These are phyloP conservation scores for Trachymyrmex septentrionalis DNA, from an alignment of 1,140 invertebrate genomes.

Conservation along the genomic window DNA sequence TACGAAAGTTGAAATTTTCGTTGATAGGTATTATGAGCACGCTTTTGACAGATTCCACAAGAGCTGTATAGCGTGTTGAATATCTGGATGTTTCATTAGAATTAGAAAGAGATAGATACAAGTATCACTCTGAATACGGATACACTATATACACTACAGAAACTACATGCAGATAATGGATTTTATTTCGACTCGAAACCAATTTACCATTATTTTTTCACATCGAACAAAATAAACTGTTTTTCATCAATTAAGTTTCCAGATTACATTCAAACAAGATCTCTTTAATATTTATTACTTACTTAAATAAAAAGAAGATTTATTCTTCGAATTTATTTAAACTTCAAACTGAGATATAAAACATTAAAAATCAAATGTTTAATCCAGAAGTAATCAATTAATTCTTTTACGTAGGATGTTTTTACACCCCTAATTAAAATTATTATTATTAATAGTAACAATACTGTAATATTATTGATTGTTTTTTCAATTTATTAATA, in stretches of 20 bases:
- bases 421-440: too few relatives aligned
- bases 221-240: background rate
- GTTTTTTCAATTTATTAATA: too few relatives aligned
- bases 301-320: background rate
- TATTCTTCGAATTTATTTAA: background rate
- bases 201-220: conserved; percentile 10
- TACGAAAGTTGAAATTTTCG: conserved; percentile 26
- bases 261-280: background rate
- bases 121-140: background rate
- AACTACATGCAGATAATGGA: background rate
- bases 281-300: conserved; percentile 1
- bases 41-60: conserved; percentile 17
- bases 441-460: too few relatives aligned
- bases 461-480: too few relatives aligned
- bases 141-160: background rate
- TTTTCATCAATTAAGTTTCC: background rate
- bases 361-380: background rate
- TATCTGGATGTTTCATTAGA: background rate
- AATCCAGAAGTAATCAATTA: too few relatives aligned
- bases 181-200: background rate
- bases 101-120: background rate
- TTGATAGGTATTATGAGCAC: conserved; percentile 15
- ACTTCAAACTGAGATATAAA: background rate
- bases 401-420: too few relatives aligned
- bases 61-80: background rate